Conservation (phyloP, 2,797 vertebrate genomes). For the Lates japonicus region DNA sequence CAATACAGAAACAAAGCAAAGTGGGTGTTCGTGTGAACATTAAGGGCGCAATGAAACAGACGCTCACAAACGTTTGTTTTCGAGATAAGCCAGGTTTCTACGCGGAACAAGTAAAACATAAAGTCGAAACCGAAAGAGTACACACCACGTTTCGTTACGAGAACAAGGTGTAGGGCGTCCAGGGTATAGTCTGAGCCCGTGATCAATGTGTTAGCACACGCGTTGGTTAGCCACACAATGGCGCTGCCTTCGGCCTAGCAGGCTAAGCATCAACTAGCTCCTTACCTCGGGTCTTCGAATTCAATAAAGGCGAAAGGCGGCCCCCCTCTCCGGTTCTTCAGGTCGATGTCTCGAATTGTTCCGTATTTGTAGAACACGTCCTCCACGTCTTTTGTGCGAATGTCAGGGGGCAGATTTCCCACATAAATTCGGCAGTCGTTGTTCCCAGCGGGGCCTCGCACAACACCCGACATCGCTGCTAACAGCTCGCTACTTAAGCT, state of each 20-base stretch:
- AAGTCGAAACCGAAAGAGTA: not conserved
- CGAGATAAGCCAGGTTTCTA: accelerated
- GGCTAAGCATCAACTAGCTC: slow-evolving; percentile 34
- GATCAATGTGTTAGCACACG: slow-evolving; percentile 1
- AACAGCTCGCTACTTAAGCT: slow-evolving; percentile 8
- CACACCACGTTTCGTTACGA: not conserved
- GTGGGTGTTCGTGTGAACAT: not conserved
- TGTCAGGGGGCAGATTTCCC: slow-evolving; percentile 92
- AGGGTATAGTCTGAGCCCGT: slow-evolving; percentile 23
- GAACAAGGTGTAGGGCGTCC: not conserved
- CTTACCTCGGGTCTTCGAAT: slow-evolving; percentile 90
- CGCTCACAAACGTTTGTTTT: not conserved
- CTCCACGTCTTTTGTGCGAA: slow-evolving; percentile 93
- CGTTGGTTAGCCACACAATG: slow-evolving; percentile 62
- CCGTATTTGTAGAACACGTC: slow-evolving; percentile 96
- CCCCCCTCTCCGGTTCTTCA: slow-evolving; percentile 93
- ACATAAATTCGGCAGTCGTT: slow-evolving; percentile 94
- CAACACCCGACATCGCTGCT: slow-evolving; percentile 84
- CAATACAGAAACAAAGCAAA: not conserved
- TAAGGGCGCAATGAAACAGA: not conserved
- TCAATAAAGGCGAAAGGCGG: slow-evolving; percentile 92
- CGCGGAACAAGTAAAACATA: accelerated
- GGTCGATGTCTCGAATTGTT: slow-evolving; percentile 92
- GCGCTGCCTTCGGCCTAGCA: slow-evolving; percentile 31
- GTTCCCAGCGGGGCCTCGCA: slow-evolving; percentile 88